Evolutionary conservation across 2,113 vertebrate genomes (phyloP), one percentile per base, ranked within the genome.

Genomic region (Scomber colias): DNA sequence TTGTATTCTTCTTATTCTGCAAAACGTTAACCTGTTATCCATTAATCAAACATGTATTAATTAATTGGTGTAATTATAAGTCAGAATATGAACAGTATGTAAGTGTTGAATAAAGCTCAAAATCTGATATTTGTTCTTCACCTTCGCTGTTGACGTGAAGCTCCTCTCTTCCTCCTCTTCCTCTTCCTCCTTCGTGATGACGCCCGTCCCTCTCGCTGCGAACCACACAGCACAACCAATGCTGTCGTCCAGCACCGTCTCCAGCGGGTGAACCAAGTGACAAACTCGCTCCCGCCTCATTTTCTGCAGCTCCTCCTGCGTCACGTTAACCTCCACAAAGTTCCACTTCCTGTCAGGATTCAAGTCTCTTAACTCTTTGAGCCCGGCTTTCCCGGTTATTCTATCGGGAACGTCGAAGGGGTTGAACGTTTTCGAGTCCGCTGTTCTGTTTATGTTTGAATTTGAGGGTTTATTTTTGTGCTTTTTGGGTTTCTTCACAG

Each of bases 191-290:
- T 91, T 92, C 7, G 3, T 64, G n/a, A 96, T 8, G 44, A 93
- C 65, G 11, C 97, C 97, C 0, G 21, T 61, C 63, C 97, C 98
- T 90, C 96, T 95, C 3, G 98, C 95, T 27, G 98, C 98, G 86
- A 99, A 99, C 98, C 98, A 99, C 82, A 99, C 92, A 0, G 98
- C 97, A 78, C 97, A 99, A 15, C 98, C 98, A 46, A 99, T 97
- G 84, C 97, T 98, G 84, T 99, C 98, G 67, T 99, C 98, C 17
- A 99, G 92, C 74, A 99, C 98, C 0, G 97, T 97, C 24, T 96
- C 93, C 90, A 96, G 85, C 0, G 98, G 98, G 61, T 96, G 91
- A 63, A 99, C 93, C 67, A 99, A 72, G 8, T 97, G 95, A 68
- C 93, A 51, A 55, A 99, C 94, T 19, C 2, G 68, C n/a, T 92